Evolutionary conservation across 2,888 invertebrate genomes (phyloP), one percentile per base, ranked within the genome.

Genomic region (Caenorhabditis afra): DNA sequence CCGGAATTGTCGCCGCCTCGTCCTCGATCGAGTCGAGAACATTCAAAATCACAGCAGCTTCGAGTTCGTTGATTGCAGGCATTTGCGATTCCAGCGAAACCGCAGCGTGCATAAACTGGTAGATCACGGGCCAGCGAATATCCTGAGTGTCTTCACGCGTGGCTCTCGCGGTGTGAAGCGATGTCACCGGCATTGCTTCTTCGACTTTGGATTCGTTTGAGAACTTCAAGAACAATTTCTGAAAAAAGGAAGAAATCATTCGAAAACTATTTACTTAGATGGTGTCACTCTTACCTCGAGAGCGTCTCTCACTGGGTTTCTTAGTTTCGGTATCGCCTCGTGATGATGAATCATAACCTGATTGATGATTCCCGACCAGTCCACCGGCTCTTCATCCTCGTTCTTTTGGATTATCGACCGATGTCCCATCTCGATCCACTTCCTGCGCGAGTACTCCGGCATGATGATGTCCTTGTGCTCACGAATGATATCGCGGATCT

Each of bases 1-100:
- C 65, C 10, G 62, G 18, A 44, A 64, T 67, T 39, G 37, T 8
- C 11, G 67, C 20, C 5, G 81, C 83, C 37, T 83, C 83, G 45
- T 64, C 47, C 58, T 80, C 79, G 10, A 83, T 74, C 11, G 74
- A 55, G 29, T 83, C 74, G 14, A 81, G 44, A 8, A 81, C 79
- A 16, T 70, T 71, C 10, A 55, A 14, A 59, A 44, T 16, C 14
- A 20, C 37, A 8, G 12, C 7, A 3, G 37, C 35, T 62, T 20
- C 80, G 0, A 81, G 52, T 41, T 76, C 76, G 67, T 81, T 81
- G 3, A 81, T 11, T 11, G 65, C 39, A 7, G 80, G 80, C 52
- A 81, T 49, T n/a, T 57, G 44, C 12, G 61, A 52, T 29, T 65
- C 49, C 22, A 74, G 5, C 5, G 16, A 7, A 11, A 50, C 16